These are phyloP conservation scores for Drosophila mercatorum DNA, from an alignment of 2,888 invertebrate species.

Conservation along the genomic window DNA sequence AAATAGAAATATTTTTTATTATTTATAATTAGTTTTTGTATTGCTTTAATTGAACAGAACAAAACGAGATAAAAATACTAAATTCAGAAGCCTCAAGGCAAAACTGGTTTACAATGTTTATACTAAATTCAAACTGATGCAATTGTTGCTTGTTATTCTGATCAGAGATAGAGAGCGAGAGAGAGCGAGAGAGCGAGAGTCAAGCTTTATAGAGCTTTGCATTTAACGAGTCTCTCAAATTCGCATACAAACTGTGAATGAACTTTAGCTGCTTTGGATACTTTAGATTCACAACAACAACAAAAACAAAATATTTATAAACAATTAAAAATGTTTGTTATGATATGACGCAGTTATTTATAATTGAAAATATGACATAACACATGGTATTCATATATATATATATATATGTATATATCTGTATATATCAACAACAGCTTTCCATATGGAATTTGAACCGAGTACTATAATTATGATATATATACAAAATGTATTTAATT, in stretches of 20 bases:
- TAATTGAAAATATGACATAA: neutral
- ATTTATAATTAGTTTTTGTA: neutral
- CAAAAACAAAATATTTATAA: neutral
- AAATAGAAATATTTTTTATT: too few species aligned
- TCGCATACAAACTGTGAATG: neutral
- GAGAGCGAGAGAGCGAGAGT: neutral
- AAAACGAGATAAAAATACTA: neutral
- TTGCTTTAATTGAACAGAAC: neutral
- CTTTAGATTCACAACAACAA: neutral
- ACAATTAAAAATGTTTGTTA: neutral
- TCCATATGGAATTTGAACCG: neutral
- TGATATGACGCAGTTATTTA: neutral
- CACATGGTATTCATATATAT: too few species aligned
- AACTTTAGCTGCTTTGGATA: constrained; percentile 9
- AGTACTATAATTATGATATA: neutral
- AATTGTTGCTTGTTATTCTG: constrained; percentile 7
- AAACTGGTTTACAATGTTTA: constrained; percentile 13
- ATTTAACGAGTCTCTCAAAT: too few species aligned
- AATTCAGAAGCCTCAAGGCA: neutral
- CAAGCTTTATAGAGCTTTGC: constrained; percentile 21
- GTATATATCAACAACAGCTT: neutral
- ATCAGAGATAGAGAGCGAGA: neutral
- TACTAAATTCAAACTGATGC: constrained; percentile 15
- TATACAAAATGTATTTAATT: neutral
- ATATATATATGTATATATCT: too few species aligned